A percentile compares a stretch with the other conserved stretches of the same genome.
Conservation (phyloP, 1,140 invertebrate genomes). For the Dendroctonus ponderosae region DNA sequence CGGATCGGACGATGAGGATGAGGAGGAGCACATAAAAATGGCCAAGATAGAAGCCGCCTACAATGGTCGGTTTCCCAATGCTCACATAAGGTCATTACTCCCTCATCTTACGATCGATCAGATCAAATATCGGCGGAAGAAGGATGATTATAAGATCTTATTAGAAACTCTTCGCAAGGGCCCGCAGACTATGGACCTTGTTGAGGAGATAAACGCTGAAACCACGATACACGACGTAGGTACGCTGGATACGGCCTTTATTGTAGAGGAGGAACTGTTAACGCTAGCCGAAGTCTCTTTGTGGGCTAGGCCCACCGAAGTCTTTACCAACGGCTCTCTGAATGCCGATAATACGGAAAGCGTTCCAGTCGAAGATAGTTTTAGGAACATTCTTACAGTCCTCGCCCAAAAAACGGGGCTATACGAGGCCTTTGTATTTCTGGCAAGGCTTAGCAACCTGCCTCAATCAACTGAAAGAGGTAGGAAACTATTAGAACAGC, state of each 20-base stretch:
- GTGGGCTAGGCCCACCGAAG: too few relatives aligned
- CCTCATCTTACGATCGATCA: not conserved
- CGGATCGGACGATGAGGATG: not conserved
- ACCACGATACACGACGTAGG: not conserved
- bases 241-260: not conserved
- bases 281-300: too few relatives aligned
- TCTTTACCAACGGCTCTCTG: not conserved
- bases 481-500: not conserved
- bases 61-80: not conserved
- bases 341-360: not conserved
- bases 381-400: too few relatives aligned
- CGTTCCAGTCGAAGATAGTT: not conserved
- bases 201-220: not conserved
- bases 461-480: not conserved
- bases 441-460: not conserved
- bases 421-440: not conserved
- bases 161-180: not conserved
- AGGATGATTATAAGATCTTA: not conserved
- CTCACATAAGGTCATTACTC: not conserved
- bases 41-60: not conserved
- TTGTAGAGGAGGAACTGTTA: slow-evolving; percentile 1
- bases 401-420: not conserved
- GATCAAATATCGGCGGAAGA: not conserved
- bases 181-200: not conserved
- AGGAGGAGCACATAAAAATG: not conserved